Evolutionary conservation across 1,140 invertebrate species (phyloP).

Genomic region (Orius insidiosus): DNA sequence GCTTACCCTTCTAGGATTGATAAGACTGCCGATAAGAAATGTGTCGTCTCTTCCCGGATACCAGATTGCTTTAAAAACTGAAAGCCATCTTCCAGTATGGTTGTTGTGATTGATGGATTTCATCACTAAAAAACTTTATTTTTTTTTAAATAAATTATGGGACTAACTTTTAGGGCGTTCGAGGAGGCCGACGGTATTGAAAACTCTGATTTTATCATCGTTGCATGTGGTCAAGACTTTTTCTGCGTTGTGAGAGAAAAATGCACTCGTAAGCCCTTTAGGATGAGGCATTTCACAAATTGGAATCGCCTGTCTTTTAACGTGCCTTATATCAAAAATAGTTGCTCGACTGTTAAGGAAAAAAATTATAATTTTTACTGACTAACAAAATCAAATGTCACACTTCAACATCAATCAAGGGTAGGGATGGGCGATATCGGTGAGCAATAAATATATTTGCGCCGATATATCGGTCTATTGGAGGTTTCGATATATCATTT

Average conservation of each 20-base stretch:
- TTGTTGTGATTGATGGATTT: slow-evolving; percentile 16
- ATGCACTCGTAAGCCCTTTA: slow-evolving; percentile 18
- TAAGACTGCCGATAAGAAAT: slow-evolving; percentile 17
- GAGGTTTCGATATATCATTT: too few relatives aligned
- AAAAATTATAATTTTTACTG: neutral
- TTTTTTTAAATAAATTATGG: neutral
- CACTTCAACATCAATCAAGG: too few relatives aligned
- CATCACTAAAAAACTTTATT: slow-evolving; percentile 10
- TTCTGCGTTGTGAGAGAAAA: slow-evolving; percentile 20
- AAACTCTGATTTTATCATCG: slow-evolving; percentile 19
- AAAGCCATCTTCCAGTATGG: slow-evolving; percentile 18
- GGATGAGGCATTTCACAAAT: slow-evolving; percentile 12
- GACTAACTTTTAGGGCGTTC: slow-evolving; percentile 3
- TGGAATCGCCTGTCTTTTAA: slow-evolving; percentile 8
- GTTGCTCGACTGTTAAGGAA: neutral
- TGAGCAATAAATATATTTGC: too few relatives aligned
- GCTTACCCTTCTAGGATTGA: slow-evolving; percentile 16
- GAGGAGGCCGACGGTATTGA: neutral
- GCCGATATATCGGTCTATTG: too few relatives aligned
- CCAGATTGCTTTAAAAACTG: slow-evolving; percentile 20
- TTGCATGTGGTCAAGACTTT: slow-evolving; percentile 20
- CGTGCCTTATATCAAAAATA: too few relatives aligned
- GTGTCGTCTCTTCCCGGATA: slow-evolving; percentile 16
- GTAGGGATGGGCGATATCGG: too few relatives aligned
- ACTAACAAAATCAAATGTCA: slow-evolving; percentile 7